phyloP scores from a whole-genome alignment of 2,888 invertebrate species.

The Bellardia bayeri region DNA sequence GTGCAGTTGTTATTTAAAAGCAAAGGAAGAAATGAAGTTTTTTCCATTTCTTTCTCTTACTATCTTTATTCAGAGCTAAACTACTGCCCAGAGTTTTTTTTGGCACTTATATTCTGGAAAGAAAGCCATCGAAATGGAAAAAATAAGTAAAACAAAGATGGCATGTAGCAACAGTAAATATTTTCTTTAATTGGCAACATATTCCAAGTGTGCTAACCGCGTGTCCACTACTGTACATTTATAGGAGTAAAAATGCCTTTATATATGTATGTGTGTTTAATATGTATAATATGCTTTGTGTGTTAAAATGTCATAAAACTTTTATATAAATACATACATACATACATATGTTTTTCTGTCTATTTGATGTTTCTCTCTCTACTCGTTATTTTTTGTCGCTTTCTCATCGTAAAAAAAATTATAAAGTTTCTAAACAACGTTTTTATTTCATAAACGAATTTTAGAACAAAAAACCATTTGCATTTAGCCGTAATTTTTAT shows the following conservation, averaged over 20 bases:
- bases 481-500: slow-evolving; percentile 19
- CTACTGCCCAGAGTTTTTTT: too few species aligned
- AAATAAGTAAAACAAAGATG: too few species aligned
- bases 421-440: slow-evolving; percentile 37
- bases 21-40: too few species aligned
- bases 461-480: not conserved
- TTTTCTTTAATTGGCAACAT: too few species aligned
- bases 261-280: not conserved
- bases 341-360: slow-evolving; percentile 25
- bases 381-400: not conserved
- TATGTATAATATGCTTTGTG: not conserved
- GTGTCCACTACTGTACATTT: too few species aligned
- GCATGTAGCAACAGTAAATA: too few species aligned
- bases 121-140: too few species aligned
- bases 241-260: not conserved
- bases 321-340: not conserved
- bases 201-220: too few species aligned
- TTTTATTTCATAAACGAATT: slow-evolving; percentile 33
- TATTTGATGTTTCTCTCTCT: slow-evolving; percentile 35
- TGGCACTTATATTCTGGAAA: too few species aligned
- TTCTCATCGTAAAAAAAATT: slow-evolving; percentile 49
- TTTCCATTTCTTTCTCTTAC: too few species aligned
- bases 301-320: slow-evolving; percentile 30
- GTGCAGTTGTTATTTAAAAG: too few species aligned
- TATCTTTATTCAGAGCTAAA: too few species aligned